These are phyloP conservation scores for Callitettix versicolor DNA, from an alignment of 1,140 invertebrate genomes.

Conservation along the genomic window DNA sequence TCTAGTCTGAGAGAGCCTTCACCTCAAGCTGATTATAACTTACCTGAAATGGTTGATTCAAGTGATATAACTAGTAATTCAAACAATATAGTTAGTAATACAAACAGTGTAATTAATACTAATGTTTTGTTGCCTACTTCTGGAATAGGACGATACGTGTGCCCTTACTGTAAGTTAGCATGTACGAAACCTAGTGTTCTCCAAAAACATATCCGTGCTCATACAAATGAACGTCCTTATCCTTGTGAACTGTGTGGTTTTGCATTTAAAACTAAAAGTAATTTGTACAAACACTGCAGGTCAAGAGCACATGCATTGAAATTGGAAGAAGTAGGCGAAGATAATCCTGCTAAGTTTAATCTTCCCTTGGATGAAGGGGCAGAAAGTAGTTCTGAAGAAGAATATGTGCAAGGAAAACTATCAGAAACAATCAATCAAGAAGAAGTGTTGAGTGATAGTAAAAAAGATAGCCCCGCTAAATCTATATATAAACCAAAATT, in stretches of 20 bases:
- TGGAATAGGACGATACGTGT: conserved; percentile 52
- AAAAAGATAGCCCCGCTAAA: conserved; percentile 35
- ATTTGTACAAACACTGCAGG: conserved; percentile 82
- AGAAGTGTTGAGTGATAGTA: neutral
- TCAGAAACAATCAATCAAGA: too few species aligned
- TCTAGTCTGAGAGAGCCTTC: conserved; percentile 3
- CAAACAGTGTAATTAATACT: neutral
- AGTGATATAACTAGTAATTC: neutral
- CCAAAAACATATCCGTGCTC: conserved; percentile 83
- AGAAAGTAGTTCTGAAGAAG: conserved; percentile 2
- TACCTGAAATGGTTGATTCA: neutral
- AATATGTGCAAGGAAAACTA: neutral
- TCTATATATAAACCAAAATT: conserved; percentile 73
- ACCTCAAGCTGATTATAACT: neutral
- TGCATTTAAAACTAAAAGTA: conserved; percentile 89
- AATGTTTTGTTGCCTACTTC: conserved; percentile 18
- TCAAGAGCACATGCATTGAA: conserved; percentile 70
- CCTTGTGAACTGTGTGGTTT: conserved; percentile 81
- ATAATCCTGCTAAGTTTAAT: conserved; percentile 1
- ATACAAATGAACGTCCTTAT: conserved; percentile 87
- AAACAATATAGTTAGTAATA: neutral
- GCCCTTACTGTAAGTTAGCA: conserved; percentile 74
- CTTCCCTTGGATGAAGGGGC: neutral
- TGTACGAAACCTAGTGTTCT: conserved; percentile 90
- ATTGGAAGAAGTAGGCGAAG: conserved; percentile 38